Conservation (phyloP, 1,140 invertebrate genomes). For the Oncopodura yosiiana region DNA sequence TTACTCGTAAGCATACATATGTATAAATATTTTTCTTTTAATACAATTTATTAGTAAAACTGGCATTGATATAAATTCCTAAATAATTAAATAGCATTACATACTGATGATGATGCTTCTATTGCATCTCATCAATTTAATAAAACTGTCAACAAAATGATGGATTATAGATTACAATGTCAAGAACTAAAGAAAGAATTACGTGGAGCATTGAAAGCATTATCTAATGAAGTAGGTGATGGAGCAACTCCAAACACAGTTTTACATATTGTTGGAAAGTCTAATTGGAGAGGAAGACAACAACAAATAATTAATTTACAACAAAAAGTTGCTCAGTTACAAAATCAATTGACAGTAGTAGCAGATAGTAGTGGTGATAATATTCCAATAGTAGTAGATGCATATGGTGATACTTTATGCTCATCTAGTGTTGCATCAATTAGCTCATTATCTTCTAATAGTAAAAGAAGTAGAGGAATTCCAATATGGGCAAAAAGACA, state of each 20-base stretch:
- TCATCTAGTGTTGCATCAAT: no score
- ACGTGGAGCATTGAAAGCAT: constrained; percentile 12
- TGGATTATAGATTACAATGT: constrained; percentile 27
- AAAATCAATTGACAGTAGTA: no score
- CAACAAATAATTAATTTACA: constrained; percentile 24
- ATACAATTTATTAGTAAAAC: not conserved
- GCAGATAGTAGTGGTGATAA: no score
- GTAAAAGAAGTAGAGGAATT: no score
- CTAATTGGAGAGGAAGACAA: constrained; percentile 23
- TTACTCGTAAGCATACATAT: no score
- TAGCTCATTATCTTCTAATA: no score
- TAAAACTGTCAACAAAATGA: constrained; percentile 24
- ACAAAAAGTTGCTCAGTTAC: no score
- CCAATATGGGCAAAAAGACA: no score
- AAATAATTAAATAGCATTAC: not conserved
- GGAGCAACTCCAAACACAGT: constrained; percentile 16
- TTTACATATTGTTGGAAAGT: not conserved
- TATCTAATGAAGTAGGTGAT: constrained; percentile 26
- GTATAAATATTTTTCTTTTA: not conserved
- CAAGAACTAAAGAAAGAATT: constrained; percentile 28
- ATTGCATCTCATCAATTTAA: constrained; percentile 13
- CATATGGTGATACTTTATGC: no score
- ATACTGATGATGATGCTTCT: not conserved
- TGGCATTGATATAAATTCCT: no score
- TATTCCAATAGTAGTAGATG: no score